phyloP scores from a whole-genome alignment of 92 coral and sea anemone species.

The Virgularia gustaviana region DNA sequence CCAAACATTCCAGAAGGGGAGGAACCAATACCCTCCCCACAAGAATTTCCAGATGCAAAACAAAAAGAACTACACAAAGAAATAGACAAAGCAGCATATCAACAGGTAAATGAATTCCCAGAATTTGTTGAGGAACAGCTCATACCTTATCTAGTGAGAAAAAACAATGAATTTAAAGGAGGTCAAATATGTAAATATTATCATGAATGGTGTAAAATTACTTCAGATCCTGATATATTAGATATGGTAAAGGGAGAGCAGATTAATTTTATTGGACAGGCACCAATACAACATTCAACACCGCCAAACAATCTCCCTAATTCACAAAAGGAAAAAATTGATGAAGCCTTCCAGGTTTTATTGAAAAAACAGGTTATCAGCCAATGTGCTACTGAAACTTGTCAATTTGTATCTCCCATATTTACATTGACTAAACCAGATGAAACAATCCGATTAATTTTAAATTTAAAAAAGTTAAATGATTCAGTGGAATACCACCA shows the following conservation, averaged over 20 bases:
- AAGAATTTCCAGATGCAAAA: background rate
- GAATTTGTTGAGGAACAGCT: background rate
- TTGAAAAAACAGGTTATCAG: conserved; percentile 28
- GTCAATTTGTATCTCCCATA: conserved; percentile 59
- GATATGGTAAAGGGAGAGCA: background rate
- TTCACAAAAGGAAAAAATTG: conserved; percentile 12
- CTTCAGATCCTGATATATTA: conserved; percentile 11
- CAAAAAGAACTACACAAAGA: background rate
- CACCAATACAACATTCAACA: conserved; percentile 36
- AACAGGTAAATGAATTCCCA: conserved; percentile 6
- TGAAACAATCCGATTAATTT: conserved; percentile 48
- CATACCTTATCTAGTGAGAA: background rate
- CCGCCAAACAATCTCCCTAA: conserved; percentile 33
- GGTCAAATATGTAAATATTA: background rate
- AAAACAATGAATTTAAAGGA: conserved; percentile 2
- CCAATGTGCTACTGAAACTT: conserved; percentile 28
- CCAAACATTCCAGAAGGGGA: conserved; percentile 41
- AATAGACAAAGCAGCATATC: background rate
- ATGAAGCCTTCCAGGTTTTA: conserved; percentile 12
- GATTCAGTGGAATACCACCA: background rate
- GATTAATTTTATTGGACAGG: background rate
- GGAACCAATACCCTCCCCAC: conserved; percentile 22
- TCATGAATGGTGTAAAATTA: background rate
- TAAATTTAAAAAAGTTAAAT: conserved; percentile 50
- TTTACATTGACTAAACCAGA: conserved; percentile 54